Conservation (phyloP, 2,113 vertebrate genomes). For the Aegotheles bennettii region DNA sequence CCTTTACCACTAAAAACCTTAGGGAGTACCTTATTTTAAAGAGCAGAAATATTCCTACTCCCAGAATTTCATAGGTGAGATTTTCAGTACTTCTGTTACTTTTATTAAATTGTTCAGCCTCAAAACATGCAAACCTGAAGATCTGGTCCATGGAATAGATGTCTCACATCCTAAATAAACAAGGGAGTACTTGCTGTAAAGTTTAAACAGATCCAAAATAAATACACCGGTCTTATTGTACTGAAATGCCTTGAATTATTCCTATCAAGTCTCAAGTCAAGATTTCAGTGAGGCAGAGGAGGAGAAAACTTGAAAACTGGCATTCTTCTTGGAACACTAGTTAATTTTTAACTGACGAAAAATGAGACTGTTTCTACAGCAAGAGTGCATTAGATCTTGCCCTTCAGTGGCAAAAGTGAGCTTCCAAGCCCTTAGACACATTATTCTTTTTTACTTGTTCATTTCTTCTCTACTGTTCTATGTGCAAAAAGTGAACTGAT, state of each 20-base stretch:
- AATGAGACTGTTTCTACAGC: neutral
- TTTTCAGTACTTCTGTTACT: neutral
- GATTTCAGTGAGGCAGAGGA: neutral
- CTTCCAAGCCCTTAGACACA: neutral
- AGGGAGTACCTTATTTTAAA: neutral
- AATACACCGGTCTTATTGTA: neutral
- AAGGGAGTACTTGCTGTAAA: neutral
- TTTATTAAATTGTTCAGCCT: neutral
- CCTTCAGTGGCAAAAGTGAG: neutral
- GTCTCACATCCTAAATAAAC: neutral
- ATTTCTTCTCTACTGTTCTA: neutral
- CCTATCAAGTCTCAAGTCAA: neutral
- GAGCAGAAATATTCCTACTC: neutral
- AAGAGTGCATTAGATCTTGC: neutral
- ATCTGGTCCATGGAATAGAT: neutral
- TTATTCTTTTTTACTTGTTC: neutral
- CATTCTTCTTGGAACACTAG: neutral
- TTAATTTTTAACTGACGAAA: conserved; percentile 26
- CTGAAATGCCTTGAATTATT: neutral
- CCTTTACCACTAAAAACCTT: neutral
- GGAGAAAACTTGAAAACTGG: neutral
- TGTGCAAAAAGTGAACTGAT: neutral
- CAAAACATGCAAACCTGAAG: neutral
- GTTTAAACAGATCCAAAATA: neutral
- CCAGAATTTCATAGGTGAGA: neutral